Percentiles rank a stretch among this genome's conserved stretches.
phyloP scores from a whole-genome alignment of 2,888 invertebrate genomes.

The Ennomos quercinarius region DNA sequence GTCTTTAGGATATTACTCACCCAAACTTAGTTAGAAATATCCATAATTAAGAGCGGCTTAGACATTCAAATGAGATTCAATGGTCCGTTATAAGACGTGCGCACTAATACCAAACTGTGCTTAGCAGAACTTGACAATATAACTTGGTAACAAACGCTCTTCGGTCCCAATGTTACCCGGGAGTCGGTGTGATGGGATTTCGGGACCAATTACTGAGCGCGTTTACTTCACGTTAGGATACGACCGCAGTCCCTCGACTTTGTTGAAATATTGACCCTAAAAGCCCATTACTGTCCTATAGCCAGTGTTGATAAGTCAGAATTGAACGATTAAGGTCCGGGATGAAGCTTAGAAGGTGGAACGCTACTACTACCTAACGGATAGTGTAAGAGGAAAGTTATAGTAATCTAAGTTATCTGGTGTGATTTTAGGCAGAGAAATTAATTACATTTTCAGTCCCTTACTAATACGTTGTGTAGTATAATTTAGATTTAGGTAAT shows the following conservation, averaged over 20 bases:
- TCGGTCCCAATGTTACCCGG: slow-evolving; percentile 47
- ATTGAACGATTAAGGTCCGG: slow-evolving; percentile 67
- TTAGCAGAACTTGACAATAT: slow-evolving; percentile 49
- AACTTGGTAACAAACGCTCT: slow-evolving; percentile 49
- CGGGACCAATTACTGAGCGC: slow-evolving; percentile 69
- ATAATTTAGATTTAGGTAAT: too few species aligned
- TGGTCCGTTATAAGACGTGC: slow-evolving; percentile 41
- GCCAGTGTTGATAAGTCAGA: slow-evolving; percentile 69
- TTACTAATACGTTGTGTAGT: too few species aligned
- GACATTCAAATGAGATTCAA: slow-evolving; percentile 44
- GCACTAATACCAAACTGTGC: slow-evolving; percentile 41
- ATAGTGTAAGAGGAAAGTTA: slow-evolving; percentile 8
- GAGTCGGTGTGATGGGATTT: slow-evolving; percentile 52
- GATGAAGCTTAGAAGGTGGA: slow-evolving; percentile 49
- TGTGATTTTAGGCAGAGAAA: too few species aligned
- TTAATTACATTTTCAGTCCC: too few species aligned
- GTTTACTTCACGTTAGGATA: slow-evolving; percentile 45
- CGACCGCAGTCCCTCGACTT: slow-evolving; percentile 48
- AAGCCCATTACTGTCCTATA: slow-evolving; percentile 75
- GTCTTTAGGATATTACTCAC: slow-evolving; percentile 40
- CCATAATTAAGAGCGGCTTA: slow-evolving; percentile 45
- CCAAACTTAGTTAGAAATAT: slow-evolving; percentile 39
- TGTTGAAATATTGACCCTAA: slow-evolving; percentile 78
- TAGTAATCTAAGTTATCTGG: too few species aligned
- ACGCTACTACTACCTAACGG: slow-evolving; percentile 32